These are phyloP conservation scores for Takifugu bimaculatus DNA, from an alignment of 2,113 vertebrate genomes.

Conservation along the genomic window DNA sequence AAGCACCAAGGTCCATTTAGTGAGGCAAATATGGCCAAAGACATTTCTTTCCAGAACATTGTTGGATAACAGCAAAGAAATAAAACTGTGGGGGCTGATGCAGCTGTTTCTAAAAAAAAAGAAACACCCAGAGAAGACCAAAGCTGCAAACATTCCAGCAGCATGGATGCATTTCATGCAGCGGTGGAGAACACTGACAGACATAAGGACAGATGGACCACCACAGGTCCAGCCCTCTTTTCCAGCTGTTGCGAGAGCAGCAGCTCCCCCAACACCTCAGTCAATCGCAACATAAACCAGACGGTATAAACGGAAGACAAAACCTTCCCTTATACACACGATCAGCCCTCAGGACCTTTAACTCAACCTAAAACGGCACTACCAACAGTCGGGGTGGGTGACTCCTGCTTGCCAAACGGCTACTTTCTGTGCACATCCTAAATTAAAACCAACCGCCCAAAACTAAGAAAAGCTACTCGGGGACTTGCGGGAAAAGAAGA, in stretches of 20 bases:
- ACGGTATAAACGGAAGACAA: conserved; percentile 37
- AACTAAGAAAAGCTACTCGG: neutral
- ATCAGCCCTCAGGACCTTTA: neutral
- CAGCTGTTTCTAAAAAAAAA: conserved; percentile 34
- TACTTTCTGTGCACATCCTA: conserved; percentile 10
- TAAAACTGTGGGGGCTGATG: conserved; percentile 7
- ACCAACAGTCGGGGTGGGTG: conserved; percentile 4
- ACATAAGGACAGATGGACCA: conserved; percentile 38
- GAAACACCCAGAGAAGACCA: conserved; percentile 11
- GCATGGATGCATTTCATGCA: conserved; percentile 28
- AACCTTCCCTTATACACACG: neutral
- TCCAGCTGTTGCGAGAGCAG: conserved; percentile 56
- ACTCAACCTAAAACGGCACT: no score
- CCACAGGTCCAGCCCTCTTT: conserved; percentile 41
- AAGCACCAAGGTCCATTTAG: no score
- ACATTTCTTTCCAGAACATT: no score
- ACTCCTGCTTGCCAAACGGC: conserved; percentile 11
- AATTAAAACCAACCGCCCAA: conserved; percentile 21
- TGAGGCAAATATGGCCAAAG: no score
- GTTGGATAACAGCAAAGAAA: neutral
- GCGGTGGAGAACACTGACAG: conserved; percentile 14
- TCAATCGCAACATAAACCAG: conserved; percentile 58
- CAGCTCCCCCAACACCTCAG: conserved; percentile 33
- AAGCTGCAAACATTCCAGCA: conserved; percentile 38
- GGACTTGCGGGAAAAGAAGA: conserved; percentile 28